Evolutionary conservation across 2,888 invertebrate genomes (phyloP), one percentile per base, ranked within the genome.

Genomic region (Apodemia duryi): DNA sequence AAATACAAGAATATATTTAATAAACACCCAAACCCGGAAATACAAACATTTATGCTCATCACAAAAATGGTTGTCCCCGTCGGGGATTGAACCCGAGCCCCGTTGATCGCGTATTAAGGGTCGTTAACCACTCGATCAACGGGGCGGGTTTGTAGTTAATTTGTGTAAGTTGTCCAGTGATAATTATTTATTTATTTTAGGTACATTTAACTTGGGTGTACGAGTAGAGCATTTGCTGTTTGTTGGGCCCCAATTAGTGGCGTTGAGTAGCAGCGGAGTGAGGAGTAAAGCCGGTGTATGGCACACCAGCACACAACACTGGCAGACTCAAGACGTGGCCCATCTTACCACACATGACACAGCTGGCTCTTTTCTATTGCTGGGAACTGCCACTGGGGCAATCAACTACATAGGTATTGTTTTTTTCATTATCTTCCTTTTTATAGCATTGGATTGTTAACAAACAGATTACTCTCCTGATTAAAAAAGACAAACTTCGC

Each of bases 221-320:
- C 94, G 97, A 0, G 98, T 99, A 9, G 99, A 99, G 81, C 97
- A 98, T 85, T 93, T 99, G 65, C 97, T 99, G 82, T 99, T 99
- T 85, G 99, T 99, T 81, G 99, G 99, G 0, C 98, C 97, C 72
- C 99, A 99, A 81, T 88, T 99, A 72, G 99, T 99, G n/a, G 99
- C 99, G 0, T 91, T 99, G 38, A 98, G 98, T 60, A 89, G 91
- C 2, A 87, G 98, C 57, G 89, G 92, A 1, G 87, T 89, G 0
- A 92, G 90, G 9, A 88, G 89, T 70, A 98, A 98, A 88, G 97
- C 99, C 32, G 99, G 99, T 1, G 99, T 99, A n/a, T 99, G 99
- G 99, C 99, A 99, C 86, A 97, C 98, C 0, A 98, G 98, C 96
- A 98, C 98, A 0, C 98, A 98, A 78, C 98, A 99, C 86, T 99